Evolutionary conservation across 2,113 vertebrate genomes (phyloP).

Genomic region (Osmerus mordax): DNA sequence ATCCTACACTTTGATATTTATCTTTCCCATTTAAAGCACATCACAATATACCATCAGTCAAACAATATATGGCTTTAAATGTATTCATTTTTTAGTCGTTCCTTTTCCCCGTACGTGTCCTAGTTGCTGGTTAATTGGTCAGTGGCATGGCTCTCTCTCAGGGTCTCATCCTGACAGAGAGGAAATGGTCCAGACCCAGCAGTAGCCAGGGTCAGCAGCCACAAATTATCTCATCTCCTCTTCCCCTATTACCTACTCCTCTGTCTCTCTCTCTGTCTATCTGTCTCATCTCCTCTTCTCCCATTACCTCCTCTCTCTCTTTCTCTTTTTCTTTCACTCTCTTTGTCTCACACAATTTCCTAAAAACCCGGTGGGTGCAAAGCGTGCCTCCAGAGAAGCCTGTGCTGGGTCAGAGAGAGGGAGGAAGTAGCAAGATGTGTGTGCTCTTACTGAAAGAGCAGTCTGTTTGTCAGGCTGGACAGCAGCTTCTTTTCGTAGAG

Average conservation of each 20-base stretch:
- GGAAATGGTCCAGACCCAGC: slow-evolving; percentile 39
- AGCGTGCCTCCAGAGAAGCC: not conserved
- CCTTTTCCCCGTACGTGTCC: too few relatives aligned
- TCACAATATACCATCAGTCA: too few relatives aligned
- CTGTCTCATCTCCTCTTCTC: not conserved
- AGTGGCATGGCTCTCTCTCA: too few relatives aligned
- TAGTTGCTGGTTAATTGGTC: too few relatives aligned
- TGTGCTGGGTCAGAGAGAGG: not conserved
- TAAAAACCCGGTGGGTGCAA: not conserved
- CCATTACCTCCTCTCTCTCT: not conserved
- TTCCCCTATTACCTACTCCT: not conserved
- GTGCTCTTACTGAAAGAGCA: slow-evolving; percentile 13
- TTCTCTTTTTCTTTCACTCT: slow-evolving; percentile 1
- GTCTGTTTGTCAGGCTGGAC: slow-evolving; percentile 14
- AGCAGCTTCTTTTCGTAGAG: slow-evolving; percentile 7
- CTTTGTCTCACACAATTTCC: not conserved
- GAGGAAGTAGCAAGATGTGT: not conserved
- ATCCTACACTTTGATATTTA: too few relatives aligned
- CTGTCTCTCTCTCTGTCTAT: not conserved
- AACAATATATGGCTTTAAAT: too few relatives aligned
- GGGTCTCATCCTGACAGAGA: slow-evolving; percentile 12
- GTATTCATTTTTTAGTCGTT: too few relatives aligned
- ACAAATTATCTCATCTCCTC: not conserved
- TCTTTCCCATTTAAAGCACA: too few relatives aligned
- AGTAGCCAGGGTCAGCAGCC: slow-evolving; percentile 1